Base-by-base conservation (phyloP, 2,888 invertebrate species). In the Amphipyra tragopoginis region DNA sequence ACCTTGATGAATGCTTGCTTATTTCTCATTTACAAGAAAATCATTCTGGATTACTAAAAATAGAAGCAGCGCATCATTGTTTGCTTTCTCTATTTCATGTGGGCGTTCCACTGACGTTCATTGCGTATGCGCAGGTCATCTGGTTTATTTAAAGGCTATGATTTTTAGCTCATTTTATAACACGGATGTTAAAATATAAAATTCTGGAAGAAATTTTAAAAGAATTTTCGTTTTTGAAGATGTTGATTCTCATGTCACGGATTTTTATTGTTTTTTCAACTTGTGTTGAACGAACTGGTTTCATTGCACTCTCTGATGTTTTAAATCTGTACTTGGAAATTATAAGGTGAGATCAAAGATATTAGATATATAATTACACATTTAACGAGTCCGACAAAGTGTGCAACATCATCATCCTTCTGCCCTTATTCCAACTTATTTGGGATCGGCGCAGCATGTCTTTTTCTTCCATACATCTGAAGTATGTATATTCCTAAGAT, bases 101-200 rank as follows among this genome's bases (percentile, higher is more conserved):
- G 82, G 86, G 85, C 66, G 83, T 33, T 47, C 50, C 61, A 64
- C 79, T 81, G 79, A 80, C 79, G 80, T 83, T 83, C 75, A 81
- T 77, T 65, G 77, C 76, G 73, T 72, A 69, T 77, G 75, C 75
- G 67, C 69, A 44, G 76, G 55, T 81, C 77, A 75, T 82, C 85
- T 84, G 80, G 81, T 76, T 80, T 82, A 81, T 84, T 82, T 84
- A 77, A 78, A 79, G 63, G 65, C 65, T 65, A 69, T 62, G 50
- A 77, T 67, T 75, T 75, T 69, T 62, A 67, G 74, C 61, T 61
- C 66, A 67, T 71, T 72, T 65, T 69, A 63, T 72, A 64, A 58
- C 66, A 60, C 63, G 44, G 53, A 62, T 69, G 54, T 65, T 49
- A 53, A 5, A 62, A 64, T 44, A 44, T 62, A 72, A 62, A 10